Conservation (phyloP, 2,888 invertebrate genomes). For the Lepetodrilus schrolli region DNA sequence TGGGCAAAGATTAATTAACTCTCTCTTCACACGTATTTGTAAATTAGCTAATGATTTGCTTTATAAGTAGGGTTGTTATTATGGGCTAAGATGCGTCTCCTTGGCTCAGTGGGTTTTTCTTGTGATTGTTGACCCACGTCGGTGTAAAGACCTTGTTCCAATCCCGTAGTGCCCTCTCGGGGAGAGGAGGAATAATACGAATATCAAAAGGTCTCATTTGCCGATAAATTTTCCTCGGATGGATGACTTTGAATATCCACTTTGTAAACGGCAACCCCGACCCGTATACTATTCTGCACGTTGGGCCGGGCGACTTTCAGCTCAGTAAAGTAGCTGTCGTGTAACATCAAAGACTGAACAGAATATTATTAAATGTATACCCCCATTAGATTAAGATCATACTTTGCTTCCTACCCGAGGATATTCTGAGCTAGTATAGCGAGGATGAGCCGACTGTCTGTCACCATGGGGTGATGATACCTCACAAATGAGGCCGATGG, state of each 20-base stretch:
- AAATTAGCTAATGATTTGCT: constrained; percentile 18
- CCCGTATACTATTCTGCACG: neutral
- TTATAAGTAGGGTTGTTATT: neutral
- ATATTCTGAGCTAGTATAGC: neutral
- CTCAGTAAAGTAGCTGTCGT: neutral
- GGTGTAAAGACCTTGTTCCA: neutral
- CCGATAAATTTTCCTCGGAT: constrained; percentile 17
- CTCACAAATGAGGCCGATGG: too few species aligned
- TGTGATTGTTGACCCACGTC: neutral
- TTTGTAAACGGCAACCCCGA: neutral
- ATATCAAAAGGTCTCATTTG: constrained; percentile 7
- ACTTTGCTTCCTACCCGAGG: neutral
- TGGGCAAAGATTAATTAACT: neutral
- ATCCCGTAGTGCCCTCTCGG: neutral
- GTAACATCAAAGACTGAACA: neutral
- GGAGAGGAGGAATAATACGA: neutral
- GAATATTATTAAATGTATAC: constrained; percentile 3
- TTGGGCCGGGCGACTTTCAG: neutral
- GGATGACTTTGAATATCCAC: neutral
- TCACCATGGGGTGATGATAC: too few species aligned
- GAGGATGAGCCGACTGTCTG: neutral
- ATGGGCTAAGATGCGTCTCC: neutral
- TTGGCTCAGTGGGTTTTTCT: neutral
- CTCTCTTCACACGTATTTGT: neutral
- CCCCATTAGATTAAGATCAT: neutral